Evolutionary conservation across 2,888 invertebrate genomes (phyloP), one percentile per base, ranked within the genome.

Genomic region (Harpalus rufipes): DNA sequence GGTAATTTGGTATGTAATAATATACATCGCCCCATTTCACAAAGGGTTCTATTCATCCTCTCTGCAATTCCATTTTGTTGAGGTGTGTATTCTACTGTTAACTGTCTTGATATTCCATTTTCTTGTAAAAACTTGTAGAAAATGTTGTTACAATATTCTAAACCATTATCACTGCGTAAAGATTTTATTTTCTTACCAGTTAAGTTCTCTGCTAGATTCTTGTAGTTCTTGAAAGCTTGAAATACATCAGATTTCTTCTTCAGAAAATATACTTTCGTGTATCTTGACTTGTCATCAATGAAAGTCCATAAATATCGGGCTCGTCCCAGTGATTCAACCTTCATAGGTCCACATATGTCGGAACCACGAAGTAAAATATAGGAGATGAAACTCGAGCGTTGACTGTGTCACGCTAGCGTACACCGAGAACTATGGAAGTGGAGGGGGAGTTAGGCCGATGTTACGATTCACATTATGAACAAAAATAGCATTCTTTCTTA

Each of bases 231-330:
- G 32, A 65, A 65, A 65, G 65, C 32, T 32, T n/a, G n/a, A n/a
- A n/a, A n/a, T 65, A 65, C 32, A 6, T 65, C 65, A 12, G 25
- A 65, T 65, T 65, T 65, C 10, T 65, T 65, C n/a, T 65, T 65
- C 32, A 65, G 21, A 65, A 65, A 21, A 65, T 25, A 32, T 65
- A 86, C 68, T 78, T 86, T 82, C 8, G 84, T 65, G 82, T 84
- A 86, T 18, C 63, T 56, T 1, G 63, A 74, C 7, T 61, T 32
- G 21, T 86, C 86, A 58, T 86, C 86, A 12, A 84, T 80, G 39
- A 85, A 86, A 14, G 85, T 85, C 10, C 84, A 81, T 32, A 85
- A 65, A 25, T 32, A 32, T 32, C 32, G 2, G 21, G 65, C 65
- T 12, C n/a, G n/a, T 25, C 65, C 32, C 32, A 65, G 10, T 12